phyloP scores from a whole-genome alignment of 2,888 invertebrate species.

The Sphaerophoria rueppellii region DNA sequence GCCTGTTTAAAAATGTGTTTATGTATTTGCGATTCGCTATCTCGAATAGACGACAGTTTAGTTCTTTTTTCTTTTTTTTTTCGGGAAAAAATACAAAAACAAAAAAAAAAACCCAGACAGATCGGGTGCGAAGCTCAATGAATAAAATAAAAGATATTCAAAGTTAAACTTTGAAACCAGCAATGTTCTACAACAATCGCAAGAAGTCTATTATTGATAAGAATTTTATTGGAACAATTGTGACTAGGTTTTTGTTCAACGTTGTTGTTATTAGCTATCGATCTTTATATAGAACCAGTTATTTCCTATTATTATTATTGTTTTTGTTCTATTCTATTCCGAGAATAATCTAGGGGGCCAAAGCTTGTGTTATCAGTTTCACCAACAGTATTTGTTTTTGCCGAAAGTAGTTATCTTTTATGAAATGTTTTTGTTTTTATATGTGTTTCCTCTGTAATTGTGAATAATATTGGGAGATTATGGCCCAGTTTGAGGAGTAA shows the following conservation, averaged over 20 bases:
- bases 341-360: slow-evolving; percentile 12
- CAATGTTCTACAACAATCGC: slow-evolving; percentile 33
- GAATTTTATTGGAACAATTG: neutral
- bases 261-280: too few species aligned
- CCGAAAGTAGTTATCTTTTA: slow-evolving; percentile 34
- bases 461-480: slow-evolving; percentile 10
- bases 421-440: slow-evolving; percentile 58
- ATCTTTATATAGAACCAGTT: neutral
- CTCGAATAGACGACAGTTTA: neutral
- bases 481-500: neutral
- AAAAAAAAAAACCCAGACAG: slow-evolving; percentile 6
- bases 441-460: neutral
- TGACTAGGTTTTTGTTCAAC: neutral
- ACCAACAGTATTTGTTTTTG: neutral
- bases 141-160: slow-evolving; percentile 8
- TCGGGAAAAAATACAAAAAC: neutral
- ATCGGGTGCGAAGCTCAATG: slow-evolving; percentile 50
- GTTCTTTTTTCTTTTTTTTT: neutral
- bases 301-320: neutral
- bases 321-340: neutral
- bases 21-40: neutral
- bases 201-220: slow-evolving; percentile 58
- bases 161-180: slow-evolving; percentile 65
- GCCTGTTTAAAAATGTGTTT: neutral
- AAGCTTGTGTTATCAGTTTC: slow-evolving; percentile 12